A percentile compares a stretch with the other conserved stretches of the same genome.
Conservation (phyloP, 2,797 vertebrate species). For the Acrocephalus scirpaceus region DNA sequence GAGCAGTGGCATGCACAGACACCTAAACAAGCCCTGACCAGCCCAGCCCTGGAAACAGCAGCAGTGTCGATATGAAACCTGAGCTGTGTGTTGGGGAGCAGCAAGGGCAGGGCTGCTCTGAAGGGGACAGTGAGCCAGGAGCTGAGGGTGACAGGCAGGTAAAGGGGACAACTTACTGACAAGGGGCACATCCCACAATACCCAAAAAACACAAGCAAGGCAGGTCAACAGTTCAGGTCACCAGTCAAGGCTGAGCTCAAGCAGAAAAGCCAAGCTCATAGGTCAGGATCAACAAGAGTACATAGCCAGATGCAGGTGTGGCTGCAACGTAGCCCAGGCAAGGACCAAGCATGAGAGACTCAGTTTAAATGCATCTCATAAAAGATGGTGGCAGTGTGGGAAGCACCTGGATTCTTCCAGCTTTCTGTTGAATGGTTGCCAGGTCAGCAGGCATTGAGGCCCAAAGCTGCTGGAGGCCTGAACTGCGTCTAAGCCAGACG, state of each 20-base stretch:
- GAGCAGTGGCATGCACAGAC: not conserved
- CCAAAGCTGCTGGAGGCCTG: not conserved
- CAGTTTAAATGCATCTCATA: not conserved
- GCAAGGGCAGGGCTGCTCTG: not conserved
- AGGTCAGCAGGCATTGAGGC: not conserved
- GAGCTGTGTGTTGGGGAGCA: not conserved
- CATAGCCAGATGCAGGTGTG: fast-evolving
- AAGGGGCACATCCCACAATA: not conserved
- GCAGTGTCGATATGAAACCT: not conserved
- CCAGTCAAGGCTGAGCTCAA: not conserved
- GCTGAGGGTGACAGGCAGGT: not conserved
- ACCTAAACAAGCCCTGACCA: slow-evolving; percentile 7
- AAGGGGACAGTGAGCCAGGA: not conserved
- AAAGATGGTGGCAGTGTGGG: not conserved
- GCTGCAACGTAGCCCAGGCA: not conserved
- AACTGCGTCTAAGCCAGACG: not conserved
- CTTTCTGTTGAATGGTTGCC: not conserved
- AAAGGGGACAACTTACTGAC: not conserved
- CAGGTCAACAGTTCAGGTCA: not conserved
- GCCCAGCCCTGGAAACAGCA: not conserved
- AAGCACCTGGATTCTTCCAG: not conserved
- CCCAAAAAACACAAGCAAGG: not conserved
- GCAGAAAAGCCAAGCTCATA: not conserved
- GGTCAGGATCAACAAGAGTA: not conserved
- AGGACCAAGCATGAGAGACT: not conserved